These are phyloP conservation scores for Stegodyphus mimosarum DNA, from an alignment of 1,140 invertebrate species.

Conservation along the genomic window DNA sequence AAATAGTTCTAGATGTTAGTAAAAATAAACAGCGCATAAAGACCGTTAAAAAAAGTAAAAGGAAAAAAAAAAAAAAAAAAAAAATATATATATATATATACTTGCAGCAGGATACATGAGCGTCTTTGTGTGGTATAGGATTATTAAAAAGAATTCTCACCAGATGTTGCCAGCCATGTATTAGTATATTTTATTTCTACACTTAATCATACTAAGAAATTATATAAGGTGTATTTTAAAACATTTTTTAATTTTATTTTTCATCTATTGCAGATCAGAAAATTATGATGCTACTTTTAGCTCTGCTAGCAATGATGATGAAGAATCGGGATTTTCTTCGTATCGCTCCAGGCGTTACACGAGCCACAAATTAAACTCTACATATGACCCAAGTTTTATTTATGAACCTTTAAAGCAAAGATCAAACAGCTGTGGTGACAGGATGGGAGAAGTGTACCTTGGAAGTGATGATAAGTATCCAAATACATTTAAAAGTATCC, in stretches of 20 bases:
- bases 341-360: conserved; percentile 61
- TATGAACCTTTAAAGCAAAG: conserved; percentile 39
- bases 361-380: conserved; percentile 18
- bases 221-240: not conserved
- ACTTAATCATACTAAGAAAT: not conserved
- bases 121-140: too few species aligned
- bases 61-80: too few species aligned
- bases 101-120: too few species aligned
- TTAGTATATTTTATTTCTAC: too few species aligned
- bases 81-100: too few species aligned
- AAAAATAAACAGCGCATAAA: too few species aligned
- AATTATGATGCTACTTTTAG: conserved; percentile 37
- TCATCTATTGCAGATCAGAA: conserved; percentile 33
- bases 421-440: conserved; percentile 49
- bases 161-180: too few species aligned
- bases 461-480: conserved; percentile 63
- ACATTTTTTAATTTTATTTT: not conserved
- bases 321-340: conserved; percentile 64
- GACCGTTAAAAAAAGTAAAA: too few species aligned
- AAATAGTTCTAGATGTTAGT: too few species aligned
- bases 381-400: conserved; percentile 11
- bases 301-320: conserved; percentile 60
- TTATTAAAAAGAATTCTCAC: too few species aligned
- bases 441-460: conserved; percentile 57
- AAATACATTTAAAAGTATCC: conserved; percentile 37